Conservation (phyloP, 2,113 vertebrate species). For the Laticauda colubrina region DNA sequence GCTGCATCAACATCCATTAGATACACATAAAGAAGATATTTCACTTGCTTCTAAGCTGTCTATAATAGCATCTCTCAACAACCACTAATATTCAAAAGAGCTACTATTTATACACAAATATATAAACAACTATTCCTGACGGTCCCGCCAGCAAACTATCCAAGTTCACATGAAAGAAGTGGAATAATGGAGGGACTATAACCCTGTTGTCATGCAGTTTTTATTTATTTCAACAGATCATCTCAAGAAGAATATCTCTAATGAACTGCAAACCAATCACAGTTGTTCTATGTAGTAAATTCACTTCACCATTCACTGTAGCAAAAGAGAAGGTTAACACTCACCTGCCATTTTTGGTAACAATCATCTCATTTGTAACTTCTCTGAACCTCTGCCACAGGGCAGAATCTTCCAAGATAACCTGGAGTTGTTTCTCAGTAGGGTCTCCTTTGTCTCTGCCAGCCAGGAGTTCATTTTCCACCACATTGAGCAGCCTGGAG, state of each 20-base stretch:
- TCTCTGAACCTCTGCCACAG: slow-evolving; percentile 93
- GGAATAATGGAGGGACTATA: background rate
- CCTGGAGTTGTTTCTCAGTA: slow-evolving; percentile 87
- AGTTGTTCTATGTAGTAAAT: background rate
- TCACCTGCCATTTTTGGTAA: slow-evolving; percentile 97
- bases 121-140: background rate
- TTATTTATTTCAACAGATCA: background rate
- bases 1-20: slow-evolving; percentile 9
- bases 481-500: slow-evolving; percentile 85
- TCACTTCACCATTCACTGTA: background rate
- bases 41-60: background rate
- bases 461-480: slow-evolving; percentile 87
- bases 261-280: background rate
- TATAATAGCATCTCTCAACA: background rate
- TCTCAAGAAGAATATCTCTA: background rate
- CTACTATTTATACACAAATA: background rate
- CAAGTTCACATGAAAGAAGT: background rate
- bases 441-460: slow-evolving; percentile 93
- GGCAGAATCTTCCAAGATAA: slow-evolving; percentile 85
- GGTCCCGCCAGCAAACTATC: background rate
- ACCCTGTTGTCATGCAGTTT: background rate
- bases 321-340: slow-evolving; percentile 35
- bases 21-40: background rate
- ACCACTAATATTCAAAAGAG: background rate
- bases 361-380: slow-evolving; percentile 98